phyloP scores from a whole-genome alignment of 2,797 vertebrate genomes.

The Spondyliosoma cantharus region DNA sequence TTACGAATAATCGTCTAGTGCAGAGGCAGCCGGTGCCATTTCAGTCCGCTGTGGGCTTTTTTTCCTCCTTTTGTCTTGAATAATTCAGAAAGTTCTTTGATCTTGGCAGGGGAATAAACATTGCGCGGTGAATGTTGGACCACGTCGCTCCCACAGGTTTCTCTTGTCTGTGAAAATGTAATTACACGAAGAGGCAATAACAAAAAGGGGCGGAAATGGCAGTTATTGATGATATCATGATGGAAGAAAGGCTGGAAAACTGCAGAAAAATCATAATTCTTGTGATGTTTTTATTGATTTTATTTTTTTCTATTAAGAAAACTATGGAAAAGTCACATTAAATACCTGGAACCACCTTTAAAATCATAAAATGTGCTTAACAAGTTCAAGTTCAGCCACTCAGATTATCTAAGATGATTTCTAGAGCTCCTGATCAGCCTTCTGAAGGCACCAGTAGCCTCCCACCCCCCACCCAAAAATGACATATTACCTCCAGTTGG shows the following conservation, averaged over 20 bases:
- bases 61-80: slow-evolving; percentile 43
- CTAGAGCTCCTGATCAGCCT: background rate
- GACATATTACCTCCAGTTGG: too few species aligned
- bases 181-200: background rate
- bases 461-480: too few species aligned
- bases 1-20: background rate
- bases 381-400: background rate
- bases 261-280: background rate
- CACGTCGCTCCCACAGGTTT: slow-evolving; percentile 24
- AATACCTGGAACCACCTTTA: background rate
- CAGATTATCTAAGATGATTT: background rate
- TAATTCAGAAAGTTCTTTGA: slow-evolving; percentile 72
- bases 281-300: background rate
- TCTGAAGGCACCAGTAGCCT: background rate
- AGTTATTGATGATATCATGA: background rate
- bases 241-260: background rate
- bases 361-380: background rate
- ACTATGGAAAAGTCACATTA: background rate
- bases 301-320: background rate
- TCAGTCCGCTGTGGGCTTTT: slow-evolving; percentile 11
- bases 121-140: slow-evolving; percentile 1
- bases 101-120: slow-evolving; percentile 49
- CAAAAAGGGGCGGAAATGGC: background rate
- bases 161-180: slow-evolving; percentile 12
- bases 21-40: slow-evolving; percentile 8